Evolutionary conservation across 2,888 invertebrate species (phyloP), one percentile per base, ranked within the genome.

Genomic region (Zhuqinia jingwanae): DNA sequence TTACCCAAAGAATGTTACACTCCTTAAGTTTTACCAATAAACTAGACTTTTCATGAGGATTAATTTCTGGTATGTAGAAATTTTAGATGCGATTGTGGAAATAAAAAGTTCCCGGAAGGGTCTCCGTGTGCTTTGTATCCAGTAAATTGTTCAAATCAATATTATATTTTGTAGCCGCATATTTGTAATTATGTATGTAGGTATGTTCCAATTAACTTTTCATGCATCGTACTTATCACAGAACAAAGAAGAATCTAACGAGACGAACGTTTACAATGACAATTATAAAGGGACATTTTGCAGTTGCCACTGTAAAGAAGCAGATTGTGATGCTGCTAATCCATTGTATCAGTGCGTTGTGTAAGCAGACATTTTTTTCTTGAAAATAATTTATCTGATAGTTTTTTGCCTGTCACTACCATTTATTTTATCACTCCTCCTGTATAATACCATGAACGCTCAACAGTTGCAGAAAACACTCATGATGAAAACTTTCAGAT

Each of bases 281-380:
- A 99, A 99, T 92, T 99, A 98, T 92, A 94, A 95, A 91, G 99
- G 99, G 0, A 92, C 96, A 1, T 99, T 99, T 92, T 99, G 99
- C 92, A 95, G 93, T 15, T 99, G 99, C 92, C 93, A 95, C 50
- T 94, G 97, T 83, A 98, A 98, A 0, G 99, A 98, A 93, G 99
- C 99, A 15, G 98, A 99, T 93, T 96, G 96, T 0, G 97, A 98
- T 13, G 95, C 95, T 92, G 92, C 92, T 78, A 94, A 94, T 8
- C 93, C 94, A 42, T 95, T 96, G 79, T 98, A 98, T 50, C 83
- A 83, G 27, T 83, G 83, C 25, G 83, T 83, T 27, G 76, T 83
- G 83, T 83, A 83, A 76, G 83, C 68, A 53, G n/a, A n/a, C n/a
- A n/a, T n/a, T n/a, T 3, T n/a, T 17, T 5, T 13, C n/a, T 50